Evolutionary conservation across 2,113 vertebrate genomes (phyloP), one percentile per base, ranked within the genome.

Genomic region (Triplophysa dalaica): DNA sequence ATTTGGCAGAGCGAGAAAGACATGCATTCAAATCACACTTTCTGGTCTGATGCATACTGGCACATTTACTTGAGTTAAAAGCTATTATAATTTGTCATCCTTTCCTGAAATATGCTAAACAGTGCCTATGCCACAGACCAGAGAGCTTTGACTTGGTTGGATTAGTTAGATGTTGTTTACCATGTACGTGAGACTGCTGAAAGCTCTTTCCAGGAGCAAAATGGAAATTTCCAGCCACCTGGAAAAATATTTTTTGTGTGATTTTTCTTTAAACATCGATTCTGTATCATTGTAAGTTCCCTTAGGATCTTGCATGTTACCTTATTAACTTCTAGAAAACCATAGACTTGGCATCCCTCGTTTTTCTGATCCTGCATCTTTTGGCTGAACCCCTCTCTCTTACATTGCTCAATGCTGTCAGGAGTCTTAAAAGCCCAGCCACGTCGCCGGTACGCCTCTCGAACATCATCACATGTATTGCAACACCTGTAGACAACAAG

Each of bases 281-380:
- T 52, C 50, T 16, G 16, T 52, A 19, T 52, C 50, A 17, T 6
- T 52, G 50, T 16, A 52, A 5, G 3, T 52, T 52, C 16, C 17
- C 4, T 13, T 52, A 1, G 16, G 50, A 6, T 14, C 54, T 41
- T 38, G 21, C 17, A n/a, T 24, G 0, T 24, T 83, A 93, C 97
- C 96, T 99, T 99, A 90, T 98, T 99, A 86, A 99, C 97, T 84
- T 99, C 98, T 67, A 99, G 90, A 91, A 99, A 95, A 50, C 98
- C 98, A 1, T 97, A 99, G 0, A 99, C 95, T 87, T 96, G 93
- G 87, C 98, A 99, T 70, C 98, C 98, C 82, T 99, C 97, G 0
- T 99, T 98, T 92, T 98, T 99, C 92, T 99, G 98, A 83, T 99
- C 98, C 88, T 98, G 96, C 95, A 99, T 98, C 92, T 95, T 98